These are phyloP conservation scores for Scolanthus callimorphus DNA, from an alignment of 92 coral and sea anemone species.

Conservation along the genomic window DNA sequence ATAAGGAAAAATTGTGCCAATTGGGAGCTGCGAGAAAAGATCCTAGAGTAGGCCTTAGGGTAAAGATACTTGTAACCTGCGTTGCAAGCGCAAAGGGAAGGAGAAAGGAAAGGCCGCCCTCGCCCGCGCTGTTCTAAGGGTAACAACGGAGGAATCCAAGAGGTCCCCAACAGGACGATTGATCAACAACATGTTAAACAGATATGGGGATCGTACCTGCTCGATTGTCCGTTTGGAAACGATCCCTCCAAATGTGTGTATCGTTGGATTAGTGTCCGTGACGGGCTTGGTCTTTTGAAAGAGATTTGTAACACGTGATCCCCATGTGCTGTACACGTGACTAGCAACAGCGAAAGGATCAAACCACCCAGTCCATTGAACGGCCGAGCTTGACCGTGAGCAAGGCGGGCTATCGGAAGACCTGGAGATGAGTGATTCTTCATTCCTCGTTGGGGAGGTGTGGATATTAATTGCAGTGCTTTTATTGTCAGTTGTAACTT, in stretches of 20 bases:
- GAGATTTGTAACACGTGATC: background rate
- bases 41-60: too few species aligned
- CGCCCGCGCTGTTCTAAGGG: too few species aligned
- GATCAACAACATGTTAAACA: too few species aligned
- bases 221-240: conserved; percentile 44
- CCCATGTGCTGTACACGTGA: conserved; percentile 5
- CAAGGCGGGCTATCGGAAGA: background rate
- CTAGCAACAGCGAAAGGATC: conserved; percentile 7
- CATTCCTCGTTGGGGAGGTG: background rate
- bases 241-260: conserved; percentile 18
- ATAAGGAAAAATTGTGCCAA: too few species aligned
- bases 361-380: conserved; percentile 13
- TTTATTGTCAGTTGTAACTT: too few species aligned
- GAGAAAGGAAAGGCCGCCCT: too few species aligned
- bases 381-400: background rate
- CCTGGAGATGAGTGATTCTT: background rate
- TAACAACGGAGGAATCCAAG: too few species aligned
- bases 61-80: too few species aligned
- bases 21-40: too few species aligned
- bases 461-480: background rate
- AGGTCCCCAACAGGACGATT: too few species aligned
- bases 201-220: too few species aligned
- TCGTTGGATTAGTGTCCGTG: background rate
- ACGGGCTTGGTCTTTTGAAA: background rate
- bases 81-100: too few species aligned